phyloP scores from a whole-genome alignment of 2,888 invertebrate genomes.

The Drosophila setosimentum region DNA sequence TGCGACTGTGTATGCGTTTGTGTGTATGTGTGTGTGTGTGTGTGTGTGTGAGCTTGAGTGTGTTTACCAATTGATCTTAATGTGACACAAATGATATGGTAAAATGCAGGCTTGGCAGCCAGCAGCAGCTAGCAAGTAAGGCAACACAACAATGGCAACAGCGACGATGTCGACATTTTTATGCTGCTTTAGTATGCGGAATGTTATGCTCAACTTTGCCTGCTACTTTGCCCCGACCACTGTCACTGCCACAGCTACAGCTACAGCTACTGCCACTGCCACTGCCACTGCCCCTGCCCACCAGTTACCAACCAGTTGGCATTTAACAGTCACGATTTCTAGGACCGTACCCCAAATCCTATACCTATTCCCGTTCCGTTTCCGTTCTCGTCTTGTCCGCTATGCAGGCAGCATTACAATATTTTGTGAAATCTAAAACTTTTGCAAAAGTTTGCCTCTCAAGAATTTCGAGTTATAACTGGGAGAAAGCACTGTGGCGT shows the following conservation, averaged over 20 bases:
- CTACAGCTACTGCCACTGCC: not conserved
- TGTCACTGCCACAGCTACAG: not conserved
- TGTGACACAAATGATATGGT: constrained; percentile 84
- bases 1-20: not conserved
- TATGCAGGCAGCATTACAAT: constrained; percentile 72
- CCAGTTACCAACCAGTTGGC: constrained; percentile 5
- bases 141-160: constrained; percentile 65
- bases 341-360: constrained; percentile 8
- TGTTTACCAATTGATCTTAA: constrained; percentile 84
- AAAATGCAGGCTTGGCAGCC: constrained; percentile 68
- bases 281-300: not conserved
- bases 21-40: constrained; percentile 8
- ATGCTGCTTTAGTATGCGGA: constrained; percentile 72
- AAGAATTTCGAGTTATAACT: constrained; percentile 59
- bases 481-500: constrained; percentile 41
- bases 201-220: constrained; percentile 49
- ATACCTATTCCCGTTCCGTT: constrained; percentile 27
- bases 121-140: constrained; percentile 51
- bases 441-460: constrained; percentile 55
- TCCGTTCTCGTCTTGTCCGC: constrained; percentile 33
- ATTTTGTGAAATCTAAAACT: constrained; percentile 72
- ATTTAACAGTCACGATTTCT: constrained; percentile 25
- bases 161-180: constrained; percentile 69
- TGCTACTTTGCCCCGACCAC: constrained; percentile 10
- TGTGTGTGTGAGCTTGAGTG: constrained; percentile 42